Conservation (phyloP, 2,113 vertebrate species). For the Istiophorus platypterus region DNA sequence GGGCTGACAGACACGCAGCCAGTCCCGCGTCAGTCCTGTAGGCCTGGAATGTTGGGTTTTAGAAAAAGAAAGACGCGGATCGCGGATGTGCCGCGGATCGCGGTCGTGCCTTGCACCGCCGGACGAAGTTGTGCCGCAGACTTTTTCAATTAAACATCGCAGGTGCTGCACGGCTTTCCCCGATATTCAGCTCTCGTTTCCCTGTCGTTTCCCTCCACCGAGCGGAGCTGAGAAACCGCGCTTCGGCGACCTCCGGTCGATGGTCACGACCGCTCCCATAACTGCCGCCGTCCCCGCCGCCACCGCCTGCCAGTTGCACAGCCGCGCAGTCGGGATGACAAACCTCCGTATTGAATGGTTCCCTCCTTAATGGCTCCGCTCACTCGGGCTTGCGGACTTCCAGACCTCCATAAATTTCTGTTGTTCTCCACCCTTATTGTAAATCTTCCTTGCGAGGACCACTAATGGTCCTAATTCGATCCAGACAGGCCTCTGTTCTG, state of each 20-base stretch:
- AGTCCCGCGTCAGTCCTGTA: neutral
- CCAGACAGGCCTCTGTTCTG: constrained; percentile 78
- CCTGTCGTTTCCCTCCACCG: neutral
- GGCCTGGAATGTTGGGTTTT: neutral
- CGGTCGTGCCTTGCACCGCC: too few relatives aligned
- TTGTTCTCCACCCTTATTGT: constrained; percentile 78
- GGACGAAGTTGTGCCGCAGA: too few relatives aligned
- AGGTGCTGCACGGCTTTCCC: neutral
- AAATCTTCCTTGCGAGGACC: constrained; percentile 76
- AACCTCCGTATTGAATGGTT: constrained; percentile 73
- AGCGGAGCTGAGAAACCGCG: constrained; percentile 42
- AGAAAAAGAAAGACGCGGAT: neutral
- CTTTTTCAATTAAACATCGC: neutral
- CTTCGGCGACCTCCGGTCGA: constrained; percentile 40
- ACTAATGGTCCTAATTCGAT: constrained; percentile 79
- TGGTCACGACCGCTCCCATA: constrained; percentile 29
- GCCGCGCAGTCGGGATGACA: constrained; percentile 64
- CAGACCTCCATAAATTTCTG: constrained; percentile 71
- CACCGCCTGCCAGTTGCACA: constrained; percentile 40
- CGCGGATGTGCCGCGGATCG: neutral
- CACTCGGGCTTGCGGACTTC: constrained; percentile 69
- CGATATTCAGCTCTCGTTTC: neutral
- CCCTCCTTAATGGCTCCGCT: constrained; percentile 76
- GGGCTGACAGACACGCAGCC: neutral
- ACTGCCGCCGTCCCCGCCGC: constrained; percentile 26